Percentiles rank a stretch among this genome's conserved stretches.
phyloP scores from a whole-genome alignment of 2,797 vertebrate species.

The Pteropus rufus region DNA sequence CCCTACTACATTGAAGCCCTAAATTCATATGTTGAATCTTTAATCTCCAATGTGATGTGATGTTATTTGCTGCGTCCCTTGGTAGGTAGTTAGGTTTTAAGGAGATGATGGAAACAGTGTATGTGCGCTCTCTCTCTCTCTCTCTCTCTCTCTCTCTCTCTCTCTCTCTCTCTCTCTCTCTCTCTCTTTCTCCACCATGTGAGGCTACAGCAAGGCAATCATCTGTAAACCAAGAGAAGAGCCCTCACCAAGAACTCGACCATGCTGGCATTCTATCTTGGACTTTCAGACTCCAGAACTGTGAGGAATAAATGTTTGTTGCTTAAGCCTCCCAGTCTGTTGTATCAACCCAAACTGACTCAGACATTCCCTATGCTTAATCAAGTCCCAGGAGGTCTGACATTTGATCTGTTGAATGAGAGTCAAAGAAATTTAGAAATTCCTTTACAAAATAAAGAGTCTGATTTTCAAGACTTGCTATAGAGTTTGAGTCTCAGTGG shows the following conservation, averaged over 20 bases:
- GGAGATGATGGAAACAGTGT: background rate
- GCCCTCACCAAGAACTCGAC: background rate
- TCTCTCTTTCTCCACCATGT: background rate
- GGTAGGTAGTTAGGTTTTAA: background rate
- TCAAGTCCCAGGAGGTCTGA: background rate
- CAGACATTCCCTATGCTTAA: background rate
- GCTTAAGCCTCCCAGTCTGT: background rate
- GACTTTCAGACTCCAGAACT: background rate
- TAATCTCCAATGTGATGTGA: background rate
- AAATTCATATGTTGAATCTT: background rate
- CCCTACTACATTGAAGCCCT: background rate
- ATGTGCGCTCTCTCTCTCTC: background rate
- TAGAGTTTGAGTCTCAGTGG: background rate
- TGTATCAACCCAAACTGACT: background rate
- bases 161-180: background rate
- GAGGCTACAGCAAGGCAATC: background rate
- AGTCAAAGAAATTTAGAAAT: conserved; percentile 13
- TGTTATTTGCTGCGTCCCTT: background rate
- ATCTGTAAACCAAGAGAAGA: background rate
- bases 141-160: background rate
- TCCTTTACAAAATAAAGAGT: background rate
- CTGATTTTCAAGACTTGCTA: background rate
- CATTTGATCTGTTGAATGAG: background rate
- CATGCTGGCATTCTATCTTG: background rate
- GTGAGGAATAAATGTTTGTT: background rate